Conservation (phyloP, 2,113 vertebrate genomes). For the Alligator sinensis region DNA sequence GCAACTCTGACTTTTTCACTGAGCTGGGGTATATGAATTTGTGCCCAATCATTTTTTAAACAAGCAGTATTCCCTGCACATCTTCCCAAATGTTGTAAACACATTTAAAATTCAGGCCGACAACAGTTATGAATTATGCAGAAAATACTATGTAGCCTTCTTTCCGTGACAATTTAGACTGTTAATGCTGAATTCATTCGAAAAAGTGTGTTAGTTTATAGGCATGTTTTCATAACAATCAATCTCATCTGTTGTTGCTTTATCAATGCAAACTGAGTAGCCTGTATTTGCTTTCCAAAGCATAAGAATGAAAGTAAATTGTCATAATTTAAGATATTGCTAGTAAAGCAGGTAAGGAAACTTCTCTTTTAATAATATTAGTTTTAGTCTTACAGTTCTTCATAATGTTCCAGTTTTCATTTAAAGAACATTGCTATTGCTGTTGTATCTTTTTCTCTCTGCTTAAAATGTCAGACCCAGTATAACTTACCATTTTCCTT, state of each 20-base stretch:
- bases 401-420: background rate
- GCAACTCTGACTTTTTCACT: background rate
- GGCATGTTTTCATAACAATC: background rate
- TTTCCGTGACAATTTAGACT: background rate
- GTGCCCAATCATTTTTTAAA: background rate
- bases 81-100: background rate
- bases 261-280: background rate
- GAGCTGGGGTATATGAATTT: background rate
- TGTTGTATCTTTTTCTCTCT: background rate
- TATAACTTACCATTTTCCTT: background rate
- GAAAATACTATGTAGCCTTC: background rate
- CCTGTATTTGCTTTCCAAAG: background rate
- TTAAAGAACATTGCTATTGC: background rate
- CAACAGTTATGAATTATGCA: background rate
- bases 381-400: background rate
- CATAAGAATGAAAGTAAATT: background rate
- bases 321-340: fast-evolving
- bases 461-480: background rate
- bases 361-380: background rate
- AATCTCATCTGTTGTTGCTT: background rate
- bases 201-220: background rate
- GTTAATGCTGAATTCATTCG: background rate
- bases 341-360: fast-evolving
- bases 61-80: background rate
- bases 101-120: background rate